Evolutionary conservation across 23 tunicate genomes (phyloP), one percentile per base, ranked within the genome.

Genomic region (Halocynthia roretzi): DNA sequence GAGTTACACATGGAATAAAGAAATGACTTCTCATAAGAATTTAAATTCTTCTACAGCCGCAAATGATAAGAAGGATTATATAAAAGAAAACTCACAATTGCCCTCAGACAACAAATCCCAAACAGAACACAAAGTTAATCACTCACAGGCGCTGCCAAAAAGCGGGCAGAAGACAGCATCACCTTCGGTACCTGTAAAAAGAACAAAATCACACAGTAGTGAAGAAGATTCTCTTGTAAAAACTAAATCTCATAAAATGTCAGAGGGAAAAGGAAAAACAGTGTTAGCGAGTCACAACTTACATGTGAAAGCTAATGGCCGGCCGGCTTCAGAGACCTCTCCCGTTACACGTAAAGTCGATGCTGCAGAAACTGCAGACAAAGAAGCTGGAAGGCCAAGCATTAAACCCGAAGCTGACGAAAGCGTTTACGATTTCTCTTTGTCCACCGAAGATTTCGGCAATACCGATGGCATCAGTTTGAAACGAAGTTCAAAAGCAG

Each of bases 341-440:
- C 61, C 15, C 61, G 61, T 20, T 10, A 50, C 49, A 10, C 62
- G 61, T 19, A 72, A 72, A 50, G 51, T 12, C 14, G 61, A 40
- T 50, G 62, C 77, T 11, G 10, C 15, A 72, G 20, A 10, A 72
- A 72, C 49, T 19, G 17, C 69, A 14, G 15, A 50, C 62, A 50
- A 12, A n/a, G 22, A 17, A 12, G n/a, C 23, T 12, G 40, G 5
- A 67, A 11, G 71, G 71, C 22, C 40, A 11, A 72, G n/a, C 40
- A 44, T 57, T 56, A 54, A 54, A 56, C 17, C 20, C 8, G 62
- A 56, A 54, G 63, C 64, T 11, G 78, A 74, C 18, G 78, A 18
- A 20, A 74, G 78, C 58, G 90, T 90, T 15, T 90, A 90, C 57
- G 97, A 90, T 54, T 85, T 90, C 56, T 88, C 94, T 7, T 73